These are phyloP conservation scores for Eulemur coronatus DNA, from an alignment of 2,797 vertebrate species.

Conservation along the genomic window DNA sequence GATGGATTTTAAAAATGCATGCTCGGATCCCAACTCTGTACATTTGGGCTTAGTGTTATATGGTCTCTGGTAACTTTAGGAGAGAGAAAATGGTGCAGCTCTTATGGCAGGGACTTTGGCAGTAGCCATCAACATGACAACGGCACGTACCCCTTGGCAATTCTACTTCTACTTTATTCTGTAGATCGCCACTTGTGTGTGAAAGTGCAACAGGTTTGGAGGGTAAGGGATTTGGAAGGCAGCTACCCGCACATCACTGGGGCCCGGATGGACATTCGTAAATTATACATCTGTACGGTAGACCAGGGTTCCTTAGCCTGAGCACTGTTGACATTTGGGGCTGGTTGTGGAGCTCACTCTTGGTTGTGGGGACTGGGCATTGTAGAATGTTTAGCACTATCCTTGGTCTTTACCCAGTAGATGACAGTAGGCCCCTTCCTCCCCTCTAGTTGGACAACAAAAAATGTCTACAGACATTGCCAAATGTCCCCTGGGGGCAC, in stretches of 20 bases:
- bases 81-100: background rate
- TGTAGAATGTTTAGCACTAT: background rate
- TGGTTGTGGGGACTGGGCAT: too few relatives aligned
- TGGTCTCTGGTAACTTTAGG: background rate
- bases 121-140: background rate
- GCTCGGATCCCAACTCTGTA: background rate
- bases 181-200: accelerated
- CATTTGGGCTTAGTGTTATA: background rate
- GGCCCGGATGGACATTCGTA: background rate
- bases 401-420: background rate
- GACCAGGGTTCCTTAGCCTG: background rate
- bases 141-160: background rate
- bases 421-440: background rate
- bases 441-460: background rate
- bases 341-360: background rate
- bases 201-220: background rate
- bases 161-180: background rate
- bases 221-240: background rate
- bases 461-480: background rate
- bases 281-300: accelerated
- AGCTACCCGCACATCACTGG: background rate
- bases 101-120: background rate
- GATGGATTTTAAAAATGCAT: background rate
- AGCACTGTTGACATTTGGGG: background rate
- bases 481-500: background rate